Conservation (phyloP, 2,797 vertebrate genomes). For the Leuciscus waleckii region DNA sequence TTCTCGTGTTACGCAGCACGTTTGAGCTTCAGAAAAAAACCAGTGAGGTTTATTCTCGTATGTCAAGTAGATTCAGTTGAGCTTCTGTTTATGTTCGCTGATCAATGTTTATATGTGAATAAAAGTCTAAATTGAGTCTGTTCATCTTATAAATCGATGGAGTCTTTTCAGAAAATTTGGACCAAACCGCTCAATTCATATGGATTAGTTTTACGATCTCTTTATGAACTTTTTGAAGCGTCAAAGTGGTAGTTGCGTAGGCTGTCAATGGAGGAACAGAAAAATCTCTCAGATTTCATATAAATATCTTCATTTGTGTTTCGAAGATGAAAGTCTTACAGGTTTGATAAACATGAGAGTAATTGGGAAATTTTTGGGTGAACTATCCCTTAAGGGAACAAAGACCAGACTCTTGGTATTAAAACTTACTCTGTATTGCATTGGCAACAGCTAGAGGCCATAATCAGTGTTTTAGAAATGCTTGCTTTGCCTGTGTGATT, state of each 20-base stretch:
- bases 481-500: neutral
- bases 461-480: constrained; percentile 5
- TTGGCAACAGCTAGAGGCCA: neutral
- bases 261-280: neutral
- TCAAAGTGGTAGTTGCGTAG: neutral
- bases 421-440: constrained; percentile 1
- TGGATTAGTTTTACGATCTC: neutral
- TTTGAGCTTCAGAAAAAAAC: too few relatives aligned
- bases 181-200: too few relatives aligned
- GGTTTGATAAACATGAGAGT: neutral
- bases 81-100: too few relatives aligned
- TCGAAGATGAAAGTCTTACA: neutral
- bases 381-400: neutral
- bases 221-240: neutral
- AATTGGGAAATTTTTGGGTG: too few relatives aligned
- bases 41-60: too few relatives aligned
- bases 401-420: neutral
- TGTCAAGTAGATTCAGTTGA: too few relatives aligned
- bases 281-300: neutral
- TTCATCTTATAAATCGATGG: too few relatives aligned
- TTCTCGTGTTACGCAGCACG: too few relatives aligned
- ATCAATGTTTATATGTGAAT: too few relatives aligned
- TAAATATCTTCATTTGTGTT: neutral
- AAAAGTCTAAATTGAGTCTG: too few relatives aligned
- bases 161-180: too few relatives aligned